Percentiles rank a stretch among this genome's conserved stretches.
These are phyloP conservation scores for Hydra vulgaris DNA, from an alignment of 30 jellyfish, hydroid and myxozoan species.

Conservation along the genomic window DNA sequence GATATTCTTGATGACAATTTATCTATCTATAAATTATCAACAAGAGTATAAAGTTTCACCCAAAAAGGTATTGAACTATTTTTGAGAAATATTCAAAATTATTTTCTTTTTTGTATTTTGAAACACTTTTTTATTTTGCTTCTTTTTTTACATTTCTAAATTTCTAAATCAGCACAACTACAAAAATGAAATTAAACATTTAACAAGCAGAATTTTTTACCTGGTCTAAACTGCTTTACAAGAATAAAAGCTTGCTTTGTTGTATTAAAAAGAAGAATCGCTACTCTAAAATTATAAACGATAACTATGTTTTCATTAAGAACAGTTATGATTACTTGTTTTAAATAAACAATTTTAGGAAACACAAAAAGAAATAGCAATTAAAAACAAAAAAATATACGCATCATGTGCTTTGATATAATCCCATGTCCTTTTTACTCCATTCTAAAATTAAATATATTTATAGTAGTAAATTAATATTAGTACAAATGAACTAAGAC, in stretches of 20 bases:
- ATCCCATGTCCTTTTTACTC: constrained; percentile 65
- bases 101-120: too few relatives aligned
- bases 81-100: too few relatives aligned
- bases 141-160: background rate
- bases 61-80: too few relatives aligned
- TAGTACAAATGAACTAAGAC: background rate
- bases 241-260: constrained; percentile 74
- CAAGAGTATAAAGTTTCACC: too few relatives aligned
- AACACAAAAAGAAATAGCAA: background rate
- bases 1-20: too few relatives aligned
- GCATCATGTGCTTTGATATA: constrained; percentile 75
- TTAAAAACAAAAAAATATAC: constrained; percentile 12
- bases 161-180: too few relatives aligned
- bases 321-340: too few relatives aligned
- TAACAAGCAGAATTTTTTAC: constrained; percentile 13
- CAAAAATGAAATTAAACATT: too few relatives aligned
- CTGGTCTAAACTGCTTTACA: constrained; percentile 89
- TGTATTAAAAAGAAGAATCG: constrained; percentile 53
- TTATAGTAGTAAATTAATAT: background rate
- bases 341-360: background rate
- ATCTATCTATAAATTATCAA: too few relatives aligned
- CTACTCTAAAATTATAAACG: constrained; percentile 46
- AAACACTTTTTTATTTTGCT: too few relatives aligned
- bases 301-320: background rate
- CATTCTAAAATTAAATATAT: constrained; percentile 36